phyloP scores from a whole-genome alignment of 92 coral and sea anemone genomes.

The Porites rus region DNA sequence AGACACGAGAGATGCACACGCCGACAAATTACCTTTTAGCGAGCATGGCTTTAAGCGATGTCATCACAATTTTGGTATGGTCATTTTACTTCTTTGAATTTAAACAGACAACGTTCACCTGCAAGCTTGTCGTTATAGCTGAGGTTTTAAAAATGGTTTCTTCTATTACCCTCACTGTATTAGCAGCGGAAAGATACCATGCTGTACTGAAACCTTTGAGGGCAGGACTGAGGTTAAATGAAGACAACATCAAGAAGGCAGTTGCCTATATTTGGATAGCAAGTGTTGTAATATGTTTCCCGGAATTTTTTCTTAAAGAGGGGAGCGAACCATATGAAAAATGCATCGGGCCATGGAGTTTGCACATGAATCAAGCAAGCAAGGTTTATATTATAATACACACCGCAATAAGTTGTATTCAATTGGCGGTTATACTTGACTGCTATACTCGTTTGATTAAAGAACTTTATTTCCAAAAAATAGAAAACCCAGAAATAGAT shows the following conservation, averaged over 20 bases:
- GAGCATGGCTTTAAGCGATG: neutral
- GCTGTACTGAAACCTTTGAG: neutral
- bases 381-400: neutral
- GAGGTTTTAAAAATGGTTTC: neutral
- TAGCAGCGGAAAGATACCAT: neutral
- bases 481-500: neutral
- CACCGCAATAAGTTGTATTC: neutral
- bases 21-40: neutral
- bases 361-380: neutral
- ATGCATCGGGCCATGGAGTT: neutral
- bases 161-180: neutral
- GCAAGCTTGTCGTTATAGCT: neutral
- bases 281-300: neutral
- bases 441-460: neutral
- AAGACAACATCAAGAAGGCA: neutral
- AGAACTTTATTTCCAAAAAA: neutral
- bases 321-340: neutral
- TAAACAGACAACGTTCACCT: neutral
- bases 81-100: neutral
- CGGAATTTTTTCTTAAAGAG: neutral
- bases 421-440: neutral
- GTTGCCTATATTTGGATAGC: neutral
- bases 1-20: neutral
- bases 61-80: neutral
- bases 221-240: neutral